phyloP scores from a whole-genome alignment of 2,797 vertebrate genomes.

The Channallabes apus region DNA sequence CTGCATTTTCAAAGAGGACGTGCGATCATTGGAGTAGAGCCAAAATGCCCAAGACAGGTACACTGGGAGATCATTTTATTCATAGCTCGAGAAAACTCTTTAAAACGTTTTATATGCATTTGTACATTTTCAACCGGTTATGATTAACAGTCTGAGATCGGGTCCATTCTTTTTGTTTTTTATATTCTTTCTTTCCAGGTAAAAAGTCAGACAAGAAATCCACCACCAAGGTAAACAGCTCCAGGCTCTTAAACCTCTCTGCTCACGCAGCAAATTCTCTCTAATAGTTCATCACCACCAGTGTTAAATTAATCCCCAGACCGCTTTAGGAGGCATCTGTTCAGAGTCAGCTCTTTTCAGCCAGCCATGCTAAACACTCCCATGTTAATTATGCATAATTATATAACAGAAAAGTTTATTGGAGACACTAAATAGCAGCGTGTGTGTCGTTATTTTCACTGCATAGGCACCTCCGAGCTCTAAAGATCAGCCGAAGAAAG shows the following conservation, averaged over 20 bases:
- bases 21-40: constrained; percentile 65
- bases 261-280: constrained; percentile 7
- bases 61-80: background rate
- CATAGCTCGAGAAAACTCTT: background rate
- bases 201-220: constrained; percentile 84
- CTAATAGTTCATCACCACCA: constrained; percentile 1
- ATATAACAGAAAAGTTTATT: background rate
- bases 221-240: constrained; percentile 73
- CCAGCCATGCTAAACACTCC: background rate
- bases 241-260: constrained; percentile 1
- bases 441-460: constrained; percentile 30
- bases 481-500: constrained; percentile 83
- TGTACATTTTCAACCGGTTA: background rate
- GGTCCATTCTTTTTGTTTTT: background rate
- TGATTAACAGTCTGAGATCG: background rate
- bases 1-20: constrained; percentile 66
- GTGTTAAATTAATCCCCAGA: constrained; percentile 20
- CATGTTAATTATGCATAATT: constrained; percentile 1
- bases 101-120: background rate
- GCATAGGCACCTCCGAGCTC: constrained; percentile 79
- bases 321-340: background rate
- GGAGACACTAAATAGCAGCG: background rate
- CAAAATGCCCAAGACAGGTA: constrained; percentile 82
- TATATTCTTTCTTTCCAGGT: constrained; percentile 65
- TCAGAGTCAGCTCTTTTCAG: constrained; percentile 17